Evolutionary conservation across 1,140 invertebrate species (phyloP), one percentile per base, ranked within the genome.

Genomic region (Pygmarrhopalites habei): DNA sequence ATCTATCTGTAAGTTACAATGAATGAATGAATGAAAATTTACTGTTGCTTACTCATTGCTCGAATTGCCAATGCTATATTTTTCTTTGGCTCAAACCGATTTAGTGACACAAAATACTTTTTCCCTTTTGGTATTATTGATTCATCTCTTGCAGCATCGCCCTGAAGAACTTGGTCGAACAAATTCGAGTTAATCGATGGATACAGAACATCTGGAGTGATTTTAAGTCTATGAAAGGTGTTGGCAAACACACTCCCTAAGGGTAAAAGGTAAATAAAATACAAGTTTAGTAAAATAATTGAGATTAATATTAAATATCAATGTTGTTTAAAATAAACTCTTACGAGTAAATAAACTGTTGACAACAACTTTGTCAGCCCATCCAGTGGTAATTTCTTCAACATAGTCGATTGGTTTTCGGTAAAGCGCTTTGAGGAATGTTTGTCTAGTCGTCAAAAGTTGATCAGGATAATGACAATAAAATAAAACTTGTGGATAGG

Each of bases 401-500:
- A 98, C 63, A 80, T 83, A 92, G 78, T 99, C 91, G 1, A 99
- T 76, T 0, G 93, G 88, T n/a, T 77, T 75, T 41, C 97, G 81
- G 77, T 99, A 99, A 0, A 92, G 21, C 44, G 80, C 81, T 75
- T 95, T 95, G 0, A 89, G 71, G 1, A 75, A 66, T 0, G 84
- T 82, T 21, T 83, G 84, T 62, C 82, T 80, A 2, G 79, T 73
- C 17, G 87, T 87, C 1, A 98, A 78, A 2, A 99, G 78, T 72
- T 93, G 87, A 78, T 99, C 97, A 0, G 97, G 97, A 79, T 94
- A 93, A 79, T 99, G 97, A 72, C 96, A 99, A 72, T 99, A 99
- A 77, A 95, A 99, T 5, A 98, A 75, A 15, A 97, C 81, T 71
- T 84, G 78, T 61, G 83, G 81, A 14, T 78, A 74, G 65, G 80